Conservation (phyloP, 2,888 invertebrate genomes). For the Schizaphis graminum region DNA sequence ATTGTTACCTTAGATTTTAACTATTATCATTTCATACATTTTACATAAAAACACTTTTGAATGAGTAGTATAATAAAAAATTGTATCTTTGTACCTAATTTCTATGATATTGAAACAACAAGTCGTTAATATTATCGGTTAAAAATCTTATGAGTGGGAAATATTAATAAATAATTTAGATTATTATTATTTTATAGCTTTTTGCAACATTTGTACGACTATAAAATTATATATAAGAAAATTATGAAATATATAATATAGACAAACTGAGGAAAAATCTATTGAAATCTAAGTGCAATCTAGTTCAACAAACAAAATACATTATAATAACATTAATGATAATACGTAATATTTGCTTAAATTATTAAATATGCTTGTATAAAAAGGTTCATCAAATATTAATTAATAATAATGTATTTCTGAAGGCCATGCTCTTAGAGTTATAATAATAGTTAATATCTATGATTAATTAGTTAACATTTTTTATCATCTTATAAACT, state of each 20-base stretch:
- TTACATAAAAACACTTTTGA: background rate
- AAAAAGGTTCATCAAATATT: background rate
- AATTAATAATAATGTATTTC: background rate
- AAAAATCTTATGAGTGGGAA: background rate
- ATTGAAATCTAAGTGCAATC: background rate
- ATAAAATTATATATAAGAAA: background rate
- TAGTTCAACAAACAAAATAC: background rate
- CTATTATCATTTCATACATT: background rate
- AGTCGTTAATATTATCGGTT: background rate
- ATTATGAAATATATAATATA: background rate
- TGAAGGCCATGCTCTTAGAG: background rate
- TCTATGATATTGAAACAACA: background rate
- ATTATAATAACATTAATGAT: background rate
- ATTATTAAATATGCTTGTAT: background rate
- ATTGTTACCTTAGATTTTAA: background rate
- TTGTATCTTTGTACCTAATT: background rate
- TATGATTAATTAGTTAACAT: background rate
- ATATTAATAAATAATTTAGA: background rate
- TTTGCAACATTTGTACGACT: background rate
- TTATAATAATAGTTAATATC: background rate
- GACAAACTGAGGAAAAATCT: background rate
- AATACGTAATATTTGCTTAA: background rate
- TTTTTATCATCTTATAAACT: background rate
- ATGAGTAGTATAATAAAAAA: background rate
- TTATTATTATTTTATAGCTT: background rate